Evolutionary conservation across 2,113 vertebrate genomes (phyloP), one percentile per base, ranked within the genome.

Genomic region (Tympanuchus pallidicinctus): DNA sequence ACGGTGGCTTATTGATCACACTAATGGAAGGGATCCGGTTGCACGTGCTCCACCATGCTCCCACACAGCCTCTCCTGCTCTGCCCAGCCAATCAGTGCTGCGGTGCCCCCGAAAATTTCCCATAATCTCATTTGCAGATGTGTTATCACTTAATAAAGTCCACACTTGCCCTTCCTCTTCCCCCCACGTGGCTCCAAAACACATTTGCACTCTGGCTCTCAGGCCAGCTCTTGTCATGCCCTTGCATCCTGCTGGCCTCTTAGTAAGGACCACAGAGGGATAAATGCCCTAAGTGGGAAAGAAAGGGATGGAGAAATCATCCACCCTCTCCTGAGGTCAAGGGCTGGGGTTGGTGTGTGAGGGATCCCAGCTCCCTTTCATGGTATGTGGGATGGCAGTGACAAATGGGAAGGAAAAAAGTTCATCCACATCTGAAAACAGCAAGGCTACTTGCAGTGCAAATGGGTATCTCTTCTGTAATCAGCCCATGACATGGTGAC

Each of bases 11-110:
- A 99, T 99, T 98, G 99, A 99, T 99, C 97, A 97, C 96, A 95
- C 98, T 99, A 99, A 99, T 99, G 98, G 98, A 99, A 98, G 98
- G 98, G 98, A 98, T 99, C 98, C 98, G 98, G 98, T 99, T 99
- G 98, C 98, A 98, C 98, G 97, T 97, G 98, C 98, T 98, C 98
- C 97, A 96, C 98, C 92, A 97, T 98, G 98, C 97, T 98, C 98
- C 98, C 97, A 98, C 92, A 94, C 98, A 98, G 98, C 98, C 98
- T 98, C 75, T 91, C 98, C 91, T 93, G 98, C 97, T 98, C 98
- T 98, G 98, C 97, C 98, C 97, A 96, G 98, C 98, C 98, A 98
- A 99, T 99, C 98, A 98, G 99, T 99, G 98, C 97, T 59, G 96
- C 97, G 98, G 97, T 98, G 94, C 96, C 96, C 98, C 98, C 95